A percentile compares a stretch with the other conserved stretches of the same genome.
Evolutionary conservation across 2,113 vertebrate genomes (phyloP).

Genomic region (Hyla sarda): DNA sequence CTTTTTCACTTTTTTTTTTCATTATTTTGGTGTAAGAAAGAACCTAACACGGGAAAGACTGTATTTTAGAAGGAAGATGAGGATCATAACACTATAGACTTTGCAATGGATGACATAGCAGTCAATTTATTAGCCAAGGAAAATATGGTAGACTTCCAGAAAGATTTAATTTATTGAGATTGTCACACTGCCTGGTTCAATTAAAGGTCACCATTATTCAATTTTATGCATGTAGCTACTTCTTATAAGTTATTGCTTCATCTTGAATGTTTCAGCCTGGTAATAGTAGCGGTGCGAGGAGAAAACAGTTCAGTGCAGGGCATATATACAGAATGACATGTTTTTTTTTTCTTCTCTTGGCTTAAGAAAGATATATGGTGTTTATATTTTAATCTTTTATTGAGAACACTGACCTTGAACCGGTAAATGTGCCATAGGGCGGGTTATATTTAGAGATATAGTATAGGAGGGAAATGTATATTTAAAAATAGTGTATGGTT

Average conservation of each 20-base stretch:
- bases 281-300: conserved; percentile 27
- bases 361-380: conserved; percentile 42
- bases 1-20: conserved; percentile 24
- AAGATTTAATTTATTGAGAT: conserved; percentile 59
- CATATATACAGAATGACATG: conserved; percentile 36
- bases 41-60: conserved; percentile 35
- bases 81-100: conserved; percentile 37
- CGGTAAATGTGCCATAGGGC: background rate
- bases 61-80: conserved; percentile 30
- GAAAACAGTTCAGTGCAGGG: conserved; percentile 37
- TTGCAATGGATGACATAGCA: conserved; percentile 45
- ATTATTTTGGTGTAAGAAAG: conserved; percentile 24
- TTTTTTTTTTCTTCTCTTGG: conserved; percentile 18
- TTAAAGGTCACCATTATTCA: conserved; percentile 60
- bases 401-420: background rate
- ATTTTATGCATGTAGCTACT: conserved; percentile 54
- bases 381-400: conserved; percentile 51
- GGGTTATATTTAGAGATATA: background rate
- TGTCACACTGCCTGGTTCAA: conserved; percentile 57
- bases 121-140: conserved; percentile 57
- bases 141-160: conserved; percentile 56
- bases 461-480: background rate
- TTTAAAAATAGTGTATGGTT: background rate
- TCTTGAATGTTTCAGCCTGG: conserved; percentile 47
- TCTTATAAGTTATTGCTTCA: conserved; percentile 50